Percentiles rank a stretch among this genome's conserved stretches.
Evolutionary conservation across 2,797 vertebrate species (phyloP).

Genomic region (Myotis pilosus): DNA sequence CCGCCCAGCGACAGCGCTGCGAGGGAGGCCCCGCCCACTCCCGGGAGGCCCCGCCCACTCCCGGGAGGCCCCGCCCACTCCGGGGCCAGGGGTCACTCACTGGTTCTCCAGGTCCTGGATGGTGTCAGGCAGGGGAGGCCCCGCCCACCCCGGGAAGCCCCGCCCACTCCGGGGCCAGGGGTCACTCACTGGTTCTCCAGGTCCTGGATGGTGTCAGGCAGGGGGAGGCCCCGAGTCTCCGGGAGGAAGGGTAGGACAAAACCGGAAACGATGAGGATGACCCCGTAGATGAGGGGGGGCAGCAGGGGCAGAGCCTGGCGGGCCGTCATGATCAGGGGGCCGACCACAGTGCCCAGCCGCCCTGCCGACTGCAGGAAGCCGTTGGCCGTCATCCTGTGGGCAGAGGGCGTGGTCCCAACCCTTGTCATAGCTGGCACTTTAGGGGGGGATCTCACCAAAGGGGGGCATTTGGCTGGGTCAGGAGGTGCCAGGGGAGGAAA

Average conservation of each 20-base stretch:
- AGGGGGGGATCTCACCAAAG: too few species aligned
- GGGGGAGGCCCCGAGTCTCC: background rate
- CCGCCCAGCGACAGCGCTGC: too few species aligned
- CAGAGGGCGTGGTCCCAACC: background rate
- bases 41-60: too few species aligned
- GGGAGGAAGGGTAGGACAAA: background rate
- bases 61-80: too few species aligned
- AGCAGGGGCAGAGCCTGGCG: background rate
- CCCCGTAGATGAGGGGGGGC: background rate
- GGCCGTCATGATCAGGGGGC: conserved; percentile 15
- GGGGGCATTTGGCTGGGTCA: background rate
- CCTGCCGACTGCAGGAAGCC: background rate
- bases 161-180: background rate
- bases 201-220: conserved; percentile 48
- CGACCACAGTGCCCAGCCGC: background rate
- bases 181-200: conserved; percentile 54
- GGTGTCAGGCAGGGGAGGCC: conserved; percentile 36
- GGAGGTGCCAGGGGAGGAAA: too few species aligned
- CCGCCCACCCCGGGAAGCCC: background rate
- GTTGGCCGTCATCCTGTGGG: background rate
- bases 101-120: conserved; percentile 33
- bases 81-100: conserved; percentile 18
- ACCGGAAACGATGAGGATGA: background rate
- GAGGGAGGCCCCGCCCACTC: too few species aligned
- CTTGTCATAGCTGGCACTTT: background rate